Evolutionary conservation across 2,888 invertebrate species (phyloP).

Genomic region (Epistrophe grossulariae): DNA sequence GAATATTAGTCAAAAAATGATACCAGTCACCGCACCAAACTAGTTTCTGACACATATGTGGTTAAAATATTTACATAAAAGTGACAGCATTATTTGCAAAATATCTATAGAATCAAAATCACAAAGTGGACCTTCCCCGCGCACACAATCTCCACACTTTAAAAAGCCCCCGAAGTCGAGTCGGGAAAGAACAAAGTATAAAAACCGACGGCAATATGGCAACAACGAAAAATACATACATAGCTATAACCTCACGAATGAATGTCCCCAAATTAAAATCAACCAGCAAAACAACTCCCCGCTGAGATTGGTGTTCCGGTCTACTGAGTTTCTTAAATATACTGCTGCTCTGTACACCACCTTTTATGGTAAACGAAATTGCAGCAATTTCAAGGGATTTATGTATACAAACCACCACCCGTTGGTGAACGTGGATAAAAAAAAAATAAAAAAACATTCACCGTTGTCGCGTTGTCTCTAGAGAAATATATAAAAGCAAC

Average conservation of each 20-base stretch:
- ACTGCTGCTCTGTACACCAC: conserved; percentile 1
- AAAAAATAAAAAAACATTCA: background rate
- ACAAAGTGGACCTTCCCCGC: background rate
- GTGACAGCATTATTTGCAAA: background rate
- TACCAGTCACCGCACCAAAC: background rate
- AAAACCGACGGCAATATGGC: conserved; percentile 22
- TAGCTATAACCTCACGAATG: background rate
- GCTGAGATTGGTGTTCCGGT: conserved; percentile 50
- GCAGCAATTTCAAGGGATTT: conserved; percentile 55
- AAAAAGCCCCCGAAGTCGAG: no score
- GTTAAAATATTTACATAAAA: conserved; percentile 4
- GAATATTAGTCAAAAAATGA: background rate
- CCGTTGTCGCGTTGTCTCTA: conserved; percentile 43
- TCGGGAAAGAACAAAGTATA: conserved; percentile 9
- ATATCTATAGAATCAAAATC: background rate
- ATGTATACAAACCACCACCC: conserved; percentile 27
- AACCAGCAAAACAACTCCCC: conserved; percentile 27
- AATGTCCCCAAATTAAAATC: conserved; percentile 39
- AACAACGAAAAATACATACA: background rate
- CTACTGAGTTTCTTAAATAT: conserved; percentile 57
- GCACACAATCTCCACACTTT: background rate
- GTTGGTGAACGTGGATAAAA: conserved; percentile 7
- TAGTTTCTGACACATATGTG: background rate
- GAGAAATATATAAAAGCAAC: conserved; percentile 4
- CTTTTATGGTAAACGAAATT: conserved; percentile 40